phyloP scores from a whole-genome alignment of 2,113 vertebrate species.

The Etheostoma spectabile region DNA sequence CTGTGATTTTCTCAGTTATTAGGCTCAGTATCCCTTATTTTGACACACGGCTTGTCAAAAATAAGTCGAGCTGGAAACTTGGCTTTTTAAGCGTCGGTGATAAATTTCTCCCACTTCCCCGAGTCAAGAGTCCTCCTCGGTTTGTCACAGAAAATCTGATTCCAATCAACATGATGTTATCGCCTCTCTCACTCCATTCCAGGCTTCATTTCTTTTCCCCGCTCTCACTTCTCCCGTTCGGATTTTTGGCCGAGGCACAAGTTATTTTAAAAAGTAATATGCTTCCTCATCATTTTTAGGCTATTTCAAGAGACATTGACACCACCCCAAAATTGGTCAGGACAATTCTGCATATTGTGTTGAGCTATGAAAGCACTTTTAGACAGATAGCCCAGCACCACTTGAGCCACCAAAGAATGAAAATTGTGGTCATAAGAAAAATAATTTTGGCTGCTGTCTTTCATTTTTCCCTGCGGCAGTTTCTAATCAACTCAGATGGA shows the following conservation, averaged over 20 bases:
- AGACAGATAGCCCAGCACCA: slow-evolving; percentile 62
- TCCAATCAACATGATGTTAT: slow-evolving; percentile 79
- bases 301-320: slow-evolving; percentile 77
- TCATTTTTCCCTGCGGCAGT: slow-evolving; percentile 63
- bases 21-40: slow-evolving; percentile 32
- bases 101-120: slow-evolving; percentile 58
- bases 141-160: slow-evolving; percentile 73
- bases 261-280: slow-evolving; percentile 78
- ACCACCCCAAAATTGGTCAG: slow-evolving; percentile 60
- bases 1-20: slow-evolving; percentile 35
- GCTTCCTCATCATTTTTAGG: slow-evolving; percentile 77
- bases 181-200: slow-evolving; percentile 64
- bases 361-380: slow-evolving; percentile 72
- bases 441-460: slow-evolving; percentile 73
- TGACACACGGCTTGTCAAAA: slow-evolving; percentile 53
- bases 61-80: slow-evolving; percentile 61
- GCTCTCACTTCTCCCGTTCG: slow-evolving; percentile 19
- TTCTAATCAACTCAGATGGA: slow-evolving; percentile 76
- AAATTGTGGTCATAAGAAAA: slow-evolving; percentile 80
- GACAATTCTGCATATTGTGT: slow-evolving; percentile 77
- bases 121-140: slow-evolving; percentile 45
- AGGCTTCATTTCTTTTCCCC: slow-evolving; percentile 31
- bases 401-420: slow-evolving; percentile 73
- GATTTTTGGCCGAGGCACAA: slow-evolving; percentile 58
- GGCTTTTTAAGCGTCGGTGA: slow-evolving; percentile 49